Evolutionary conservation across 1,140 invertebrate genomes (phyloP).

Genomic region (Drosophila seguyi): DNA sequence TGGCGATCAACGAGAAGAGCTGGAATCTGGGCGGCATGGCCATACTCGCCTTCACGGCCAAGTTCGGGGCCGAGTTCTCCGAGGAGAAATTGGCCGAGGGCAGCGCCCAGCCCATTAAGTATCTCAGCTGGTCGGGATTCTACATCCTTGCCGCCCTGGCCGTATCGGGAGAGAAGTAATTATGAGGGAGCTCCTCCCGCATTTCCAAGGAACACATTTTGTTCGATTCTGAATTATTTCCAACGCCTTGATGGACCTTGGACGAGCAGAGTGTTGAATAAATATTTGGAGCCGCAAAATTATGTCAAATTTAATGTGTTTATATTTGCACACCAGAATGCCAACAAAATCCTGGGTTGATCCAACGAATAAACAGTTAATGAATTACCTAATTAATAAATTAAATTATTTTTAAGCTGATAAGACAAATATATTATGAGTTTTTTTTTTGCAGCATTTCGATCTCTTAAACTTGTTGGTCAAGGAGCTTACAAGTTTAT

Average conservation of each 20-base stretch:
- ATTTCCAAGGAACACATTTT: not conserved
- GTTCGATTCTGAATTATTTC: not conserved
- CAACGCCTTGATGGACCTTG: not conserved
- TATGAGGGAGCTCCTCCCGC: no score
- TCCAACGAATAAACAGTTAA: no score
- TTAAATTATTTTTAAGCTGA: no score
- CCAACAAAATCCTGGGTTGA: no score
- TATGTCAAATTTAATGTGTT: constrained; percentile 4
- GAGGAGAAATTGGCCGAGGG: constrained; percentile 22
- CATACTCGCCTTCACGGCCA: constrained; percentile 64
- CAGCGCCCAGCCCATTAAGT: constrained; percentile 29
- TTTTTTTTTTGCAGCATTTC: no score
- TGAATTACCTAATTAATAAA: no score
- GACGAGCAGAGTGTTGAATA: constrained; percentile 38
- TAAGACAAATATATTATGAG: no score
- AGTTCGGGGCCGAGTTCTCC: constrained; percentile 54
- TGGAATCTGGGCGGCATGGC: constrained; percentile 63
- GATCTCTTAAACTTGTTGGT: no score
- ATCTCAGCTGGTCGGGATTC: constrained; percentile 59
- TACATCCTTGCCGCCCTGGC: constrained; percentile 39
- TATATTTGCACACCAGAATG: not conserved
- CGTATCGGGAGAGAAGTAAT: constrained; percentile 41
- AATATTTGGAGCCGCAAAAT: constrained; percentile 12
- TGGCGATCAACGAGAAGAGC: constrained; percentile 72
- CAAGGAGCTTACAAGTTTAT: no score